Percentiles rank a stretch among this genome's conserved stretches.
Evolutionary conservation across 2,888 invertebrate species (phyloP).

Genomic region (Stenchaetothrips biformis): DNA sequence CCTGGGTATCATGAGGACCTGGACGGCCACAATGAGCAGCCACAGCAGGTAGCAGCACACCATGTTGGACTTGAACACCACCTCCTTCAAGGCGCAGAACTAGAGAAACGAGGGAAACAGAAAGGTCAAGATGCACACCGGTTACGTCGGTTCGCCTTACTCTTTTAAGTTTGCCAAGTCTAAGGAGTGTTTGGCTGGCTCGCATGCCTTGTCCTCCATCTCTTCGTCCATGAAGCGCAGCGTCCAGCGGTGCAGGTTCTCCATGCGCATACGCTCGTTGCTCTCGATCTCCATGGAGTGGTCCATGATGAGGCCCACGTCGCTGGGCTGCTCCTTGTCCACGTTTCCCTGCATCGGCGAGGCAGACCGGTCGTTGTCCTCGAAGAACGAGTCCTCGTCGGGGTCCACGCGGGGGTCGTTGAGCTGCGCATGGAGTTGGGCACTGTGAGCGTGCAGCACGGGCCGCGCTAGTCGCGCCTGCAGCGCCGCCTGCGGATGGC

Average conservation of each 20-base stretch:
- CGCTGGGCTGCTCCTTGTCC: slow-evolving; percentile 35
- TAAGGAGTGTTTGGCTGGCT: too few relatives aligned
- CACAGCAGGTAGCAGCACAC: slow-evolving; percentile 87
- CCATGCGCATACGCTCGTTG: slow-evolving; percentile 79
- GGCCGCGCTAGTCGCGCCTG: too few relatives aligned
- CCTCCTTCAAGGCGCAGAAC: slow-evolving; percentile 82
- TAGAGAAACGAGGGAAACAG: slow-evolving; percentile 42
- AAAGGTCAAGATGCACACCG: background rate
- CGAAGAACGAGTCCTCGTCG: slow-evolving; percentile 45
- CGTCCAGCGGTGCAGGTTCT: slow-evolving; percentile 82
- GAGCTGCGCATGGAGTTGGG: background rate
- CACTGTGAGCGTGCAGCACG: too few relatives aligned
- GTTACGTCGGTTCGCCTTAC: background rate
- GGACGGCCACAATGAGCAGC: slow-evolving; percentile 75
- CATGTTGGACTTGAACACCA: slow-evolving; percentile 92
- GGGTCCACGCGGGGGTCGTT: slow-evolving; percentile 33
- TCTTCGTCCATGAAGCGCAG: slow-evolving; percentile 76
- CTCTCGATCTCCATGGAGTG: slow-evolving; percentile 84
- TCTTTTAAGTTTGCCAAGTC: too few relatives aligned
- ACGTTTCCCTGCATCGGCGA: slow-evolving; percentile 31
- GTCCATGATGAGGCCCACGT: slow-evolving; percentile 74
- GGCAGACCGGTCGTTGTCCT: slow-evolving; percentile 35
- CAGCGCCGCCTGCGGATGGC: too few relatives aligned
- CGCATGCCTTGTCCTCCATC: slow-evolving; percentile 70
- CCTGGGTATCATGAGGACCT: slow-evolving; percentile 69